Conservation (phyloP, 2,797 vertebrate genomes). For the Eutrigla gurnardus region DNA sequence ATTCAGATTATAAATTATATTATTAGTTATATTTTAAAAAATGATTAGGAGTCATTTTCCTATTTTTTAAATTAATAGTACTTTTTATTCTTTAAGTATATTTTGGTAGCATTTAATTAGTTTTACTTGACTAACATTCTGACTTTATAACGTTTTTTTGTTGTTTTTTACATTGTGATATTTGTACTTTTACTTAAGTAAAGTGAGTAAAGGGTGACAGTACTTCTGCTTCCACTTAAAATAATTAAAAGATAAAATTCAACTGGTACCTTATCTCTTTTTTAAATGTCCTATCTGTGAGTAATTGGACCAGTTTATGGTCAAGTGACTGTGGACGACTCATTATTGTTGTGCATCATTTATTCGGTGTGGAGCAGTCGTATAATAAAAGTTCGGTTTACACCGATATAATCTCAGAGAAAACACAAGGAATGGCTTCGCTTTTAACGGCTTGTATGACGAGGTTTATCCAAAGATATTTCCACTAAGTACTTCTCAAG, state of each 20-base stretch:
- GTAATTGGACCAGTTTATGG: neutral
- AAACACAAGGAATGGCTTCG: neutral
- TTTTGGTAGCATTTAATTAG: neutral
- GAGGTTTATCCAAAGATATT: slow-evolving; percentile 17
- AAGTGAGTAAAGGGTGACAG: neutral
- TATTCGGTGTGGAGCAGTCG: neutral
- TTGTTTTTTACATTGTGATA: neutral
- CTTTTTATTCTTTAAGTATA: neutral
- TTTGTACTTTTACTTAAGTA: neutral
- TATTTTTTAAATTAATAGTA: neutral
- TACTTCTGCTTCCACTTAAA: neutral
- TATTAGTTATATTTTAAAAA: neutral
- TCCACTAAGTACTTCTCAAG: slow-evolving; percentile 10
- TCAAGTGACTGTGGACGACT: neutral
- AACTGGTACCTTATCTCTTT: neutral
- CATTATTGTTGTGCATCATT: neutral
- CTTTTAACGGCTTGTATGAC: slow-evolving; percentile 9
- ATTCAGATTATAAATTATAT: too few species aligned
- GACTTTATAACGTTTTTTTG: neutral
- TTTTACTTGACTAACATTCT: slow-evolving; percentile 1
- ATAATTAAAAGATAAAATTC: neutral
- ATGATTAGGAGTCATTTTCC: neutral
- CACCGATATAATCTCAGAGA: neutral
- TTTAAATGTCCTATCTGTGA: neutral
- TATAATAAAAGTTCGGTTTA: neutral